Evolutionary conservation across 2,797 vertebrate genomes (phyloP), one percentile per base, ranked within the genome.

Genomic region (Artibeus jamaicensis): DNA sequence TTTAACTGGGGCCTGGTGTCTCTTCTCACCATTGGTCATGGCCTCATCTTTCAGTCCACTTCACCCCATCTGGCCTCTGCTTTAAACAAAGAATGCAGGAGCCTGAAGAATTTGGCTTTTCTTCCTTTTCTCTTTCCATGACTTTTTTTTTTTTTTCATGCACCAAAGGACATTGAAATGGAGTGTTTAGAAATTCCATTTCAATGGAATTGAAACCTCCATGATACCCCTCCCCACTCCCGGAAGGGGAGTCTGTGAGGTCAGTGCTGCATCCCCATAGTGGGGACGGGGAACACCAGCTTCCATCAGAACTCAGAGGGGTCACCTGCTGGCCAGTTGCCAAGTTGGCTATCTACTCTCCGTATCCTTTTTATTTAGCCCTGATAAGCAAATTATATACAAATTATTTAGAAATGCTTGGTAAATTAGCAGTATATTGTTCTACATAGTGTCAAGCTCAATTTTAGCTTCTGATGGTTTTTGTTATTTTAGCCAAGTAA

Each of bases 61-160:
- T 84, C 22, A 37, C 32, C 4, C 39, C 42, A 34, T 10, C 42
- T 34, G 59, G 32, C 18, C 48, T 77, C 55, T 86, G 14, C 62
- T 81, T 74, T 73, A 46, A 89, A 82, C 1, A 11, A 88, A 96
- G 37, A 82, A 62, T 32, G 18, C 50, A 82, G 29, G n/a, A 78
- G 3, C 1, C 48, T 88, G 39, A 85, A 55, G 34, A 85, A 59
- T 86, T 46, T 0, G 16, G 22, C 29, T 42, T 71, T 11, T 1
- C 1, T 78, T 83, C 9, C 9, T 37, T 24, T 89, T 48, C n/a
- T 77, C 19, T 67, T 62, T 79, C 59, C 15, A 1, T 50, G 26
- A 44, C 34, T 71, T 68, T 32, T 89, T 87, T 71, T 68, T 32
- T 89, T 87, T 90, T 73, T 78, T 78, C 55, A 84, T 59, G 44